Conservation (phyloP, 2,113 vertebrate genomes). For the Anolis carolinensis region DNA sequence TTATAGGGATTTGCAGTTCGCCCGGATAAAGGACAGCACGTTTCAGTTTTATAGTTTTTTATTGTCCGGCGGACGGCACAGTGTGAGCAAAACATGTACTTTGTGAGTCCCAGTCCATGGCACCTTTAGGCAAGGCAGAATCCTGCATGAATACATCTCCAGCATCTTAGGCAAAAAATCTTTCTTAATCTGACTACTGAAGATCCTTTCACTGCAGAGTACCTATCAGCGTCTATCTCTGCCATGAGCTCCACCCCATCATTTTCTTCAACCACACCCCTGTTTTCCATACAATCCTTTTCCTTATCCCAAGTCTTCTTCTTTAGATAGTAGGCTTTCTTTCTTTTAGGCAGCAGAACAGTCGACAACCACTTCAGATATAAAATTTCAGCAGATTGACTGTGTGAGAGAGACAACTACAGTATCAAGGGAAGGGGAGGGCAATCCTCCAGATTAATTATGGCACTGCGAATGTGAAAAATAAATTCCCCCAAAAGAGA, state of each 20-base stretch:
- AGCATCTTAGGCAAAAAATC: background rate
- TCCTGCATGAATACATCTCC: no score
- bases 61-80: no score
- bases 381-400: constrained; percentile 29
- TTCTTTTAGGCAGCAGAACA: background rate
- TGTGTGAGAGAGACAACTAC: constrained; percentile 39
- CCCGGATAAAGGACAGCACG: no score
- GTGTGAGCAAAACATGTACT: no score
- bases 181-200: background rate
- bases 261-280: no score
- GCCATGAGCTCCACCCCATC: background rate
- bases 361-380: background rate
- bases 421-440: constrained; percentile 26
- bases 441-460: constrained; percentile 55
- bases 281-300: constrained; percentile 1
- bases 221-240: background rate
- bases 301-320: background rate
- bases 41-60: no score
- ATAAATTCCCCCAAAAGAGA: constrained; percentile 70
- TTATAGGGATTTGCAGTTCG: no score
- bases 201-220: background rate
- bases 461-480: constrained; percentile 62
- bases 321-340: constrained; percentile 8
- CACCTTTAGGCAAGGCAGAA: no score
- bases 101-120: no score